phyloP scores from a whole-genome alignment of 2,888 invertebrate species.

The Theodoxus fluviatilis region DNA sequence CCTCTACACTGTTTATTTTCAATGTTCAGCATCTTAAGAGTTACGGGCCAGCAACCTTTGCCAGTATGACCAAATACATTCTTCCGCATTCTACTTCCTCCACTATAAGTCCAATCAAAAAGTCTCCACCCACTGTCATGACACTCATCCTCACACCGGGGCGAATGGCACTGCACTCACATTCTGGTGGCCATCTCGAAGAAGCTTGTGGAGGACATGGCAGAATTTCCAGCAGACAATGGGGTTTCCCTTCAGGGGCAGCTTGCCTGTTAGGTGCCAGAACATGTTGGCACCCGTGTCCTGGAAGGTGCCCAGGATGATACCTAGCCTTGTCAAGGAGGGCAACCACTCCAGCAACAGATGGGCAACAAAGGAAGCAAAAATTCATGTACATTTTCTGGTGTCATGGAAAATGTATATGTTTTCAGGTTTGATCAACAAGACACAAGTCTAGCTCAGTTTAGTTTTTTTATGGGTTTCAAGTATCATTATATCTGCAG shows the following conservation, averaged over 20 bases:
- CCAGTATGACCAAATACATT: no score
- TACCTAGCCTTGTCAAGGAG: slow-evolving; percentile 41
- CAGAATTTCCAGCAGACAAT: slow-evolving; percentile 99
- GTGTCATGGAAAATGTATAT: neutral
- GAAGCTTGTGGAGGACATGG: slow-evolving; percentile 93
- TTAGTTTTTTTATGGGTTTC: no score
- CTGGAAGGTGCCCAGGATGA: slow-evolving; percentile 91
- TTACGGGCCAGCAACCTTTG: no score
- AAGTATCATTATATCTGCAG: no score
- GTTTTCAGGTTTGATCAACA: neutral
- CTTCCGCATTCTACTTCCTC: neutral
- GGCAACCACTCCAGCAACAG: neutral
- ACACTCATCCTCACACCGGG: neutral
- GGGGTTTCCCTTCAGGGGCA: slow-evolving; percentile 88
- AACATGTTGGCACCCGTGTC: slow-evolving; percentile 90
- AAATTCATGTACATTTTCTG: neutral
- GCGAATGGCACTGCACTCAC: slow-evolving; percentile 65
- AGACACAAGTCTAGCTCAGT: neutral
- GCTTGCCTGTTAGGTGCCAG: slow-evolving; percentile 78
- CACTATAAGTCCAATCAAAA: neutral
- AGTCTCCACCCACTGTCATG: neutral
- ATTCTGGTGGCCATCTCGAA: slow-evolving; percentile 91
- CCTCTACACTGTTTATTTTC: no score
- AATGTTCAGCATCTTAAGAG: no score
- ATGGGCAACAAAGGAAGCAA: neutral